A percentile compares a stretch with the other conserved stretches of the same genome.
phyloP scores from a whole-genome alignment of 2,888 invertebrate species.

The Ochropleura plecta region DNA sequence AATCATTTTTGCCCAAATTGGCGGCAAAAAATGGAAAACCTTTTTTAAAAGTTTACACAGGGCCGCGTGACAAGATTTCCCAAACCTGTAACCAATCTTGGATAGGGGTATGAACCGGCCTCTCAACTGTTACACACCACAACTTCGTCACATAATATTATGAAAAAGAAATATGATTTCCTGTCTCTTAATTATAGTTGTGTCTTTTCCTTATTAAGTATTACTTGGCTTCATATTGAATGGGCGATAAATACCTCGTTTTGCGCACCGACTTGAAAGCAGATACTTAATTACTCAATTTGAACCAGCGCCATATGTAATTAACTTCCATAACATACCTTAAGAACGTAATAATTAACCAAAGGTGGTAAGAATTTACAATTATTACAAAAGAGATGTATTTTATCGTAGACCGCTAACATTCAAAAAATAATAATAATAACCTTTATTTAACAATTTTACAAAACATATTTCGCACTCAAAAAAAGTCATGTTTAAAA shows the following conservation, averaged over 20 bases:
- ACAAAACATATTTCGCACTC: background rate
- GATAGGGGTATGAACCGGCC: background rate
- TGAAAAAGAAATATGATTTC: background rate
- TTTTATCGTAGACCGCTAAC: background rate
- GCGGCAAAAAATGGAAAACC: background rate
- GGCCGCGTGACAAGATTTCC: too few species aligned
- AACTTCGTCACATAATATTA: background rate
- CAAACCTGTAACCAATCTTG: background rate
- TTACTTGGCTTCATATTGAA: background rate
- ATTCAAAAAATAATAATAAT: background rate
- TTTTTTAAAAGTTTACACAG: background rate
- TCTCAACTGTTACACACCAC: too few species aligned
- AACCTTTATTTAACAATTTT: too few species aligned
- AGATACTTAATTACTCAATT: background rate
- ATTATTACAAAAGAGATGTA: background rate
- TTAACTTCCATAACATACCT: background rate
- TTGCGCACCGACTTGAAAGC: constrained; percentile 2
- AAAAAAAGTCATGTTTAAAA: background rate
- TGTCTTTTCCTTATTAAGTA: background rate
- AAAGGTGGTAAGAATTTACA: background rate
- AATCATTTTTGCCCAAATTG: background rate
- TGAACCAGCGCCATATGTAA: too few species aligned
- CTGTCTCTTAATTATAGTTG: background rate
- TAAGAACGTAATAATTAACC: background rate
- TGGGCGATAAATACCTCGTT: background rate